Conservation (phyloP, 2,888 invertebrate genomes). For the Polymixis flavicincta region DNA sequence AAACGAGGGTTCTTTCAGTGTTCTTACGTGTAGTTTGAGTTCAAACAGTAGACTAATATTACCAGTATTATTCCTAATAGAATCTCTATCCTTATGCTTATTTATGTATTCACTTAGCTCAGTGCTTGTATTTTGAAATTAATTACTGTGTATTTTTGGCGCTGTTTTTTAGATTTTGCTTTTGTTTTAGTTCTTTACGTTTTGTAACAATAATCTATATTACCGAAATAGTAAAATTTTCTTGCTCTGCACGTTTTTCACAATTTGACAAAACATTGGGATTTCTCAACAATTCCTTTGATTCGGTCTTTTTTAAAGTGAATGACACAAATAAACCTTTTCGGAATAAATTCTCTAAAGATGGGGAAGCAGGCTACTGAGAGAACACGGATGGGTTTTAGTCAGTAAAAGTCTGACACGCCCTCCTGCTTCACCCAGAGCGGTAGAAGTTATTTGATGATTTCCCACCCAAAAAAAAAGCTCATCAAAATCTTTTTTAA, state of each 20-base stretch:
- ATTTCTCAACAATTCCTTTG: neutral
- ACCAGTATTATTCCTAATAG: neutral
- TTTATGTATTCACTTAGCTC: neutral
- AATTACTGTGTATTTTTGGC: neutral
- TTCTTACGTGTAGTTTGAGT: too few relatives aligned
- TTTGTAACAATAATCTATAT: conserved; percentile 5
- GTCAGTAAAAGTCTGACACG: too few relatives aligned
- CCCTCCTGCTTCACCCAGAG: too few relatives aligned
- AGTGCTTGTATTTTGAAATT: neutral
- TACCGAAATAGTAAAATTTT: neutral
- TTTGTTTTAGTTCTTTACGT: neutral
- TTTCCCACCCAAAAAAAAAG: too few relatives aligned
- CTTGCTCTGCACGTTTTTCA: neutral
- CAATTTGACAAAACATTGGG: neutral
- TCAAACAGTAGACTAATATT: neutral
- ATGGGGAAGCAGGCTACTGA: too few relatives aligned
- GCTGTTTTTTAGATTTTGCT: neutral
- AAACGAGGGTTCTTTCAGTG: neutral
- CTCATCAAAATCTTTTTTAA: neutral
- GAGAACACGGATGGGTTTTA: too few relatives aligned
- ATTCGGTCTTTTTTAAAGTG: too few relatives aligned
- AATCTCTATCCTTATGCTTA: neutral
- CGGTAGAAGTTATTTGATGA: too few relatives aligned
- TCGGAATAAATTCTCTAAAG: neutral
- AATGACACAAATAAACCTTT: neutral